These are phyloP conservation scores for Cranoglanis bouderius DNA, from an alignment of 2,113 vertebrate species.

Conservation along the genomic window DNA sequence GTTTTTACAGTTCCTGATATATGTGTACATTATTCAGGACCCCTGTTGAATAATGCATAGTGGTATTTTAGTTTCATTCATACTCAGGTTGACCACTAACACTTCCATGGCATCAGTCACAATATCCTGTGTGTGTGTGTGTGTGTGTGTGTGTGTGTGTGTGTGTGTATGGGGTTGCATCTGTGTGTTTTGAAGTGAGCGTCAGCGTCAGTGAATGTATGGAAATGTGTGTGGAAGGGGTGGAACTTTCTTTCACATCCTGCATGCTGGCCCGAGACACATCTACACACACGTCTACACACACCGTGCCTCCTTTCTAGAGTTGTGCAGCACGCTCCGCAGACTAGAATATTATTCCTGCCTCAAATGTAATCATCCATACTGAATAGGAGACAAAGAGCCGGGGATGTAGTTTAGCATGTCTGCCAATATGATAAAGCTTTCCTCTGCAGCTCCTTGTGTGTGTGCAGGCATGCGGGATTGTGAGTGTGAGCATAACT, in stretches of 20 bases:
- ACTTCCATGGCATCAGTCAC: constrained; percentile 20
- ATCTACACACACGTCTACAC: constrained; percentile 10
- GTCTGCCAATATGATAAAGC: constrained; percentile 38
- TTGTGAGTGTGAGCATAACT: constrained; percentile 5
- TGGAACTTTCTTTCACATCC: constrained; percentile 5
- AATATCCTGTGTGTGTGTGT: background rate
- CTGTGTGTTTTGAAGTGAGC: constrained; percentile 1
- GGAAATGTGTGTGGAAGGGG: constrained; percentile 6
- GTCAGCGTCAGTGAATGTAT: background rate
- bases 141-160: background rate
- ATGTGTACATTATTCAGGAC: constrained; percentile 57
- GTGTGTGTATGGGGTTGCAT: background rate
- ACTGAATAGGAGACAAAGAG: constrained; percentile 36
- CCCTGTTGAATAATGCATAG: constrained; percentile 52
- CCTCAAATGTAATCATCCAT: constrained; percentile 40
- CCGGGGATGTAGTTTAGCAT: constrained; percentile 29
- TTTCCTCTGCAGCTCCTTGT: constrained; percentile 4
- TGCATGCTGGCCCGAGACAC: constrained; percentile 2
- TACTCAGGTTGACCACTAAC: constrained; percentile 31
- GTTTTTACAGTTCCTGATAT: constrained; percentile 57
- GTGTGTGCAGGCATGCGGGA: constrained; percentile 6
- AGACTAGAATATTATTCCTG: constrained; percentile 36
- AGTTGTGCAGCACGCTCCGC: background rate
- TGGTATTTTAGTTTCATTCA: constrained; percentile 53
- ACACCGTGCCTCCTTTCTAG: background rate